Conservation (phyloP, 1,140 invertebrate genomes). For the Drosophila nigrodunni region DNA sequence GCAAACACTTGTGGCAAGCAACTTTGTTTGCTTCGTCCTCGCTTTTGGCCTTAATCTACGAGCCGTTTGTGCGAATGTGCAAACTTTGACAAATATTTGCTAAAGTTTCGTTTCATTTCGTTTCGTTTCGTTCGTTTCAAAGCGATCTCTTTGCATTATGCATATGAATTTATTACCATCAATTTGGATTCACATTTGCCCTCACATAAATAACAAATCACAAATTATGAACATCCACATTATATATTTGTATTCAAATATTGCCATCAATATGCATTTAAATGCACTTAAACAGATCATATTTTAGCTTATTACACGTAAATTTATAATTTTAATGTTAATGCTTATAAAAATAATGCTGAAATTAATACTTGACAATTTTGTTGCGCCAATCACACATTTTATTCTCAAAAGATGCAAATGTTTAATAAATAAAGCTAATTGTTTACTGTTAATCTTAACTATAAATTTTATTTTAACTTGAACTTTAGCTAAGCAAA, state of each 20-base stretch:
- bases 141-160: constrained; percentile 78
- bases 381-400: not conserved
- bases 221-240: constrained; percentile 2
- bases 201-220: constrained; percentile 62
- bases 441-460: not conserved
- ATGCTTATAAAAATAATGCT: not conserved
- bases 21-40: constrained; percentile 79
- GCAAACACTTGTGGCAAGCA: constrained; percentile 84
- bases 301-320: not conserved
- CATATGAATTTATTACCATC: constrained; percentile 77
- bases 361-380: not conserved
- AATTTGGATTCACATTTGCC: constrained; percentile 68
- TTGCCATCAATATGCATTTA: not conserved
- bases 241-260: not conserved
- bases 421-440: constrained; percentile 7
- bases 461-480: not conserved
- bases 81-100: constrained; percentile 84
- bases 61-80: constrained; percentile 82
- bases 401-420: constrained; percentile 3
- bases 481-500: not conserved
- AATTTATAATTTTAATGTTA: not conserved
- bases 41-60: constrained; percentile 76
- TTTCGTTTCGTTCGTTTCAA: not conserved
- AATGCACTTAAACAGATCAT: constrained; percentile 6
- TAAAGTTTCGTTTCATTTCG: constrained; percentile 55